phyloP scores from a whole-genome alignment of 1,140 invertebrate genomes.

The Apis laboriosa region DNA sequence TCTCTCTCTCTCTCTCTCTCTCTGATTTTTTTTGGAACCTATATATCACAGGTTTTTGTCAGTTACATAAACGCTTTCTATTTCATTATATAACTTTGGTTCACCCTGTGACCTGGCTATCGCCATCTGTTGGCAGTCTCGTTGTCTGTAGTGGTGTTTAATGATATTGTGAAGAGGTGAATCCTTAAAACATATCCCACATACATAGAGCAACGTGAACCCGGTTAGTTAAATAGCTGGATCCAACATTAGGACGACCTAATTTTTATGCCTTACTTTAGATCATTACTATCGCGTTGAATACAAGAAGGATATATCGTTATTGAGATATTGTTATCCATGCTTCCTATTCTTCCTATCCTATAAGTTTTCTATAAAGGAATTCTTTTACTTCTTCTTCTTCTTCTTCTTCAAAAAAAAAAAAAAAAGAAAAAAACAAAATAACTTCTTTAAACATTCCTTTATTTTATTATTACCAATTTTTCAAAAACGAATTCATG shows the following conservation, averaged over 20 bases:
- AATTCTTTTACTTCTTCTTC: not conserved
- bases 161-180: conserved; percentile 78
- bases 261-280: conserved; percentile 58
- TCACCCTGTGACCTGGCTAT: conserved; percentile 54
- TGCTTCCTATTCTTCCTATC: not conserved
- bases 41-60: conserved; percentile 28
- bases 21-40: not conserved
- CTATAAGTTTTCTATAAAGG: not conserved
- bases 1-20: not conserved
- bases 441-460: too few species aligned
- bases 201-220: conserved; percentile 69
- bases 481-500: not conserved
- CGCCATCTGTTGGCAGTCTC: conserved; percentile 50
- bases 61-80: conserved; percentile 59
- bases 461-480: not conserved
- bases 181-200: conserved; percentile 78
- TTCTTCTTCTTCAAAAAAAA: too few species aligned
- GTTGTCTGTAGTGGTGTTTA: conserved; percentile 68
- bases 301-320: not conserved
- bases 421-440: not conserved
- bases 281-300: not conserved
- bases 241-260: conserved; percentile 74
- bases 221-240: conserved; percentile 73
- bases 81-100: conserved; percentile 65
- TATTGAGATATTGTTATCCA: not conserved